phyloP scores from a whole-genome alignment of 2,113 vertebrate species.

The Promerops cafer region DNA sequence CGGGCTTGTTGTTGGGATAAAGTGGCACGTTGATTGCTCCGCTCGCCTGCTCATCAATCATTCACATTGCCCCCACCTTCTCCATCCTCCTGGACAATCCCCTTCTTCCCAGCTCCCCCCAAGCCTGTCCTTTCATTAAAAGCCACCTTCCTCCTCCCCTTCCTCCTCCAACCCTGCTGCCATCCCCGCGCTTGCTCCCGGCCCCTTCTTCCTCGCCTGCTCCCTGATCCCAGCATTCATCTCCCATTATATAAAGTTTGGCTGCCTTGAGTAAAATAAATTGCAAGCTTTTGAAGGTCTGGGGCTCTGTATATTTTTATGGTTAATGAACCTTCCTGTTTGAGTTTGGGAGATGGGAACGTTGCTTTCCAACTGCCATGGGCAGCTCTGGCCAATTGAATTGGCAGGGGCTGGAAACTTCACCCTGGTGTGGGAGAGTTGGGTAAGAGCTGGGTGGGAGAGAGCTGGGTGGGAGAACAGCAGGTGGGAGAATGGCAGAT shows the following conservation, averaged over 20 bases:
- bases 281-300: slow-evolving; percentile 60
- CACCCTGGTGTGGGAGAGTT: background rate
- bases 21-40: slow-evolving; percentile 60
- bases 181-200: background rate
- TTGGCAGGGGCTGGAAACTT: background rate
- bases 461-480: background rate
- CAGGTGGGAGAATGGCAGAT: too few relatives aligned
- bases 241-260: slow-evolving; percentile 58
- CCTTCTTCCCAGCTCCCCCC: background rate
- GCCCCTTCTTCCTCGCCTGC: slow-evolving; percentile 35
- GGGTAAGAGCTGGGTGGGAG: background rate
- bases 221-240: slow-evolving; percentile 42
- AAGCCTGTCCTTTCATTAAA: background rate
- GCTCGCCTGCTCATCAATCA: slow-evolving; percentile 68
- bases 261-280: slow-evolving; percentile 60
- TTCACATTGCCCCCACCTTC: background rate
- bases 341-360: slow-evolving; percentile 49
- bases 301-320: slow-evolving; percentile 71
- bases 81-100: background rate
- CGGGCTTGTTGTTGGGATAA: slow-evolving; percentile 39
- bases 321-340: slow-evolving; percentile 77
- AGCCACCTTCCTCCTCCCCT: slow-evolving; percentile 3
- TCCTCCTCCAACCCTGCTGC: background rate
- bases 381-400: background rate
- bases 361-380: slow-evolving; percentile 41